phyloP scores from a whole-genome alignment of 2,797 vertebrate species.

The Lerista edwardsae region DNA sequence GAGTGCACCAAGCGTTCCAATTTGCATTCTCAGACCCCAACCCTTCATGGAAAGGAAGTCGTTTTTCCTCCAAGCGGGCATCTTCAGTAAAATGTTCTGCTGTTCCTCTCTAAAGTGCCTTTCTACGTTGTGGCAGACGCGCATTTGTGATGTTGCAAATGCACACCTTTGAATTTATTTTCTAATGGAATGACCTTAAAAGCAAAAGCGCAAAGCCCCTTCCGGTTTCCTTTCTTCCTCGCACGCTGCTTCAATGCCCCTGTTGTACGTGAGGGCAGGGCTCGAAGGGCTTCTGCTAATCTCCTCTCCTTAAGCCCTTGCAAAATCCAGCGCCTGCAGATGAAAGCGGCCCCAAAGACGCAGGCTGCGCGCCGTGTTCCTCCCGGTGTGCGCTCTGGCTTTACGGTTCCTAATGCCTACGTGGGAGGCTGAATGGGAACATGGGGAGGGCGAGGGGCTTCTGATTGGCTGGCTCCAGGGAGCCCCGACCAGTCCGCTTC shows the following conservation, averaged over 20 bases:
- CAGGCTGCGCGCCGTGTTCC: neutral
- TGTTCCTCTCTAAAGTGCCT: neutral
- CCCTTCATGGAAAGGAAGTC: neutral
- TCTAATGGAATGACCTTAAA: too few relatives aligned
- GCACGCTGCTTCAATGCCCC: too few relatives aligned
- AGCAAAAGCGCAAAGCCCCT: too few relatives aligned
- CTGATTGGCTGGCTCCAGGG: neutral
- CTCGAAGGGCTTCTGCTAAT: neutral
- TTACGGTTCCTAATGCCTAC: neutral
- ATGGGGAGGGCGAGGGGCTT: neutral
- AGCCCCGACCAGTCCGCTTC: neutral
- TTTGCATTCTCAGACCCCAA: neutral
- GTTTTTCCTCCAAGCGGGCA: neutral
- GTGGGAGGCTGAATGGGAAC: conserved; percentile 20
- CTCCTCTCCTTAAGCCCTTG: neutral
- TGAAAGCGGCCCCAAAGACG: neutral
- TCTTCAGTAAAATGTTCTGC: neutral
- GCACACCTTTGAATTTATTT: neutral
- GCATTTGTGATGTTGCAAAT: neutral
- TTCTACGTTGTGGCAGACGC: neutral
- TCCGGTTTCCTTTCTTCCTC: too few relatives aligned
- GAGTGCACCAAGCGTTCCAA: too few relatives aligned
- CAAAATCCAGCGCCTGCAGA: neutral
- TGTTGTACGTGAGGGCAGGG: too few relatives aligned
- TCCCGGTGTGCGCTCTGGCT: neutral